Evolutionary conservation across 2,888 invertebrate genomes (phyloP), one percentile per base, ranked within the genome.

Genomic region (Pandemis cinnamomeana): DNA sequence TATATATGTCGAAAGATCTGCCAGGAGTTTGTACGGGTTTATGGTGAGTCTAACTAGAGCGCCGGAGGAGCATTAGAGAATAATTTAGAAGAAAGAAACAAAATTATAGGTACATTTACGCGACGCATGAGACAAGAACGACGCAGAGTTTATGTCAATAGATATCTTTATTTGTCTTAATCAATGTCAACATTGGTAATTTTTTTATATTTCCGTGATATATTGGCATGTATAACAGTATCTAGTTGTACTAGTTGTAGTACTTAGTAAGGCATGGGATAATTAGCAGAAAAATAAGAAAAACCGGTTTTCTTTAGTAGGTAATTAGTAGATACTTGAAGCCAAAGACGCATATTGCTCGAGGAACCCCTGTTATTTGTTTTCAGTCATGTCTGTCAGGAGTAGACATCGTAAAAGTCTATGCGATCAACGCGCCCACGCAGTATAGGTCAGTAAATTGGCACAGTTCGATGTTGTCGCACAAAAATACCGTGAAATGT

Each of bases 381-480:
- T 67, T 55, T 55, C 41, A 67, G 51, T 51, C 48, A 48, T 63
- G 63, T 63, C 41, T 63, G 42, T 53, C 15, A 27, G 5, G 48
- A 69, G 76, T 77, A 72, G 69, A 78, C 74, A 77, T 70, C 71
- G 69, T 62, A 75, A 70, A 71, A 71, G 53, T 69, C 76, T 76
- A 78, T 61, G 64, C 58, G 58, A 78, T 81, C 67, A 72, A 64
- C 71, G 79, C 80, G 87, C 86, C 79, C 87, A 86, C 76, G 78
- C 78, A 55, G 80, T 83, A 84, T 88, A 87, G 89, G 87, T 89
- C 88, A 84, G 85, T 69, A 73, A 73, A 83, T 87, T 88, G 89
- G 88, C 91, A 88, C 87, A 80, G 80, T 81, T 81, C 74, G 78
- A 51, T 87, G 84, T 86, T 87, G 84, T 79, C 84, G 82, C 81